A percentile compares a stretch with the other conserved stretches of the same genome.
Evolutionary conservation across 2,113 vertebrate genomes (phyloP).

Genomic region (Oxygymnocypris stewartii): DNA sequence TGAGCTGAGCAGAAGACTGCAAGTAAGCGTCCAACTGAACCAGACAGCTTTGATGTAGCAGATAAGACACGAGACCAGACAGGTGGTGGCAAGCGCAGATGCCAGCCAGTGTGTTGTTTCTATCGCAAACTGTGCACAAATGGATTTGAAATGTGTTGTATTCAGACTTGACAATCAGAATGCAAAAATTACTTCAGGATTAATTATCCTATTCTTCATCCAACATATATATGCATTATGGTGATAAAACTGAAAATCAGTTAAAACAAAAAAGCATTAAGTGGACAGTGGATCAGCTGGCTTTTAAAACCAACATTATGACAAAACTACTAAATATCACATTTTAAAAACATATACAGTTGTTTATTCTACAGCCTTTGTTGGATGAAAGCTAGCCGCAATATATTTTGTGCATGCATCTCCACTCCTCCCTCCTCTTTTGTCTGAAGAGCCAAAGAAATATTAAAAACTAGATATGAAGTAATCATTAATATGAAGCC

Average conservation of each 20-base stretch:
- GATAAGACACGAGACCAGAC: slow-evolving; percentile 12
- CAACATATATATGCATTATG: neutral
- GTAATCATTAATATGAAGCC: slow-evolving; percentile 20
- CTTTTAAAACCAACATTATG: neutral
- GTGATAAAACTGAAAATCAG: neutral
- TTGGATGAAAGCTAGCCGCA: neutral
- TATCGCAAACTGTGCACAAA: neutral
- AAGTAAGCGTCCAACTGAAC: neutral
- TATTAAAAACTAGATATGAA: slow-evolving; percentile 12
- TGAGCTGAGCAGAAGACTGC: slow-evolving; percentile 1
- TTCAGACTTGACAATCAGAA: slow-evolving; percentile 7
- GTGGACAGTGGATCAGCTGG: neutral
- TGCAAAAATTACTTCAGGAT: neutral
- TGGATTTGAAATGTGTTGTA: slow-evolving; percentile 22
- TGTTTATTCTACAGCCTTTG: neutral
- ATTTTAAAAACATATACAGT: neutral
- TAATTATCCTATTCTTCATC: neutral
- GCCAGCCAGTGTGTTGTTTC: slow-evolving; percentile 2
- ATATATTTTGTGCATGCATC: slow-evolving; percentile 3
- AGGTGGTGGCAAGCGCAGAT: neutral
- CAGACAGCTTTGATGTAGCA: slow-evolving; percentile 18
- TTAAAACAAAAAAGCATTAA: neutral
- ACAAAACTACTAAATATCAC: neutral
- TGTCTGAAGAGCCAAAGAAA: neutral
- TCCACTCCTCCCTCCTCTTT: neutral